Evolutionary conservation across 2,888 invertebrate species (phyloP).

Genomic region (Cephus rjabovi): DNA sequence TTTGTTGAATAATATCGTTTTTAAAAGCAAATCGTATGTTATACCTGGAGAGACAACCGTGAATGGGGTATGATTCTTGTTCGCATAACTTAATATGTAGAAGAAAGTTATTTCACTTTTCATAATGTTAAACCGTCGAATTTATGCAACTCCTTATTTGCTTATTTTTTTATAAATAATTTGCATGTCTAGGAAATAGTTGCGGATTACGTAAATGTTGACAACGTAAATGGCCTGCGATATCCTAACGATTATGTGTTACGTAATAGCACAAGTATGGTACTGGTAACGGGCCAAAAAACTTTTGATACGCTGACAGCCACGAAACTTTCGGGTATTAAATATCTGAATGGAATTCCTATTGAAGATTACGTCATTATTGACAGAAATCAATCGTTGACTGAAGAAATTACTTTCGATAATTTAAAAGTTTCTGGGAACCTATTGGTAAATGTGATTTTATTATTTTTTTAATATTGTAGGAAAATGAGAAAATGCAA

Average conservation of each 20-base stretch:
- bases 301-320: conserved; percentile 65
- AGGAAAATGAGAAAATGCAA: neutral
- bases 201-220: conserved; percentile 56
- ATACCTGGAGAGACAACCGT: conserved; percentile 65
- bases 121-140: neutral
- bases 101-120: conserved; percentile 2
- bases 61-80: conserved; percentile 63
- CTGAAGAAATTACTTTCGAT: conserved; percentile 68
- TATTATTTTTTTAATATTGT: neutral
- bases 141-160: neutral
- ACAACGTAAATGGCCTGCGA: conserved; percentile 66
- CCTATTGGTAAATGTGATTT: conserved; percentile 63
- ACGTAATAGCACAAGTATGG: conserved; percentile 50
- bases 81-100: neutral
- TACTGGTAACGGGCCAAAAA: conserved; percentile 67
- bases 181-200: conserved; percentile 59
- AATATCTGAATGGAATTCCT: conserved; percentile 67
- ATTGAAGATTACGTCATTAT: conserved; percentile 68
- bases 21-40: conserved; percentile 62
- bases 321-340: conserved; percentile 57
- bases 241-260: conserved; percentile 71
- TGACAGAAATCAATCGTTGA: conserved; percentile 64
- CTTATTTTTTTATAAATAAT: conserved; percentile 2
- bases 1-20: conserved; percentile 65
- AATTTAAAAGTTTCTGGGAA: conserved; percentile 68